Base-by-base conservation (phyloP, 64 coral and sea anemone species). In the Pocillopora verrucosa region DNA sequence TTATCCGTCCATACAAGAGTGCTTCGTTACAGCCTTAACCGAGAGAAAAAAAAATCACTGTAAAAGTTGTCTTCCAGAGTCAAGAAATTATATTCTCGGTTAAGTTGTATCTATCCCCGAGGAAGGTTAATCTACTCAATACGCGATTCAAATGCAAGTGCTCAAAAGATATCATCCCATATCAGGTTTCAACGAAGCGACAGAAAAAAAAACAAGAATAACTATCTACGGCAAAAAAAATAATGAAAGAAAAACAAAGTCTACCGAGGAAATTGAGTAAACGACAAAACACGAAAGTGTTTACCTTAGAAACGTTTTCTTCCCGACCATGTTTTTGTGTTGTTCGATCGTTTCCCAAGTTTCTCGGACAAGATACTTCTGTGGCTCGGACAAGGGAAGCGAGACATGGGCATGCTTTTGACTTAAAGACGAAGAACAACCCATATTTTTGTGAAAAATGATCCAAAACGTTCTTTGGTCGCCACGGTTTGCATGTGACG, bases 301-400 rank as follows among this genome's bases (percentile, higher is more conserved):
- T 86, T 72, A 95, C 94, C 94, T 95, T 74, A 95, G 61, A 92
- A 95, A 95, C 63, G 86, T 86, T 45, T 86, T 89, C 72, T 95
- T 95, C 0, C 94, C 94, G 25, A 95, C 90, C 4, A 51, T 35
- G n/a, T 80, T 92, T 80, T 77, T 89, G 56, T 92, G 94, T 35
- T 69, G 68, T 7, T 95, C 94, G 1, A 95, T 80, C 3, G 94
- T 95, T 56, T 95, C 94, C 94, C 94, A 95, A 2, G 94, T 95
- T 19, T 95, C 94, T 58, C 94, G 72, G 16, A 95, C 90, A 16
- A 95, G 90, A 19, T 76, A 95, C 74, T 95, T 95, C 41, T 95
- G 94, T 11, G 94, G 87, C 35, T 87, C 76, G 13, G 79, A 79
- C 13, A 95, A 56, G 35, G 94, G 94, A 3, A 95, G 24, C 0